phyloP scores from a whole-genome alignment of 2,113 vertebrate genomes.

The Megaceryle maxima region DNA sequence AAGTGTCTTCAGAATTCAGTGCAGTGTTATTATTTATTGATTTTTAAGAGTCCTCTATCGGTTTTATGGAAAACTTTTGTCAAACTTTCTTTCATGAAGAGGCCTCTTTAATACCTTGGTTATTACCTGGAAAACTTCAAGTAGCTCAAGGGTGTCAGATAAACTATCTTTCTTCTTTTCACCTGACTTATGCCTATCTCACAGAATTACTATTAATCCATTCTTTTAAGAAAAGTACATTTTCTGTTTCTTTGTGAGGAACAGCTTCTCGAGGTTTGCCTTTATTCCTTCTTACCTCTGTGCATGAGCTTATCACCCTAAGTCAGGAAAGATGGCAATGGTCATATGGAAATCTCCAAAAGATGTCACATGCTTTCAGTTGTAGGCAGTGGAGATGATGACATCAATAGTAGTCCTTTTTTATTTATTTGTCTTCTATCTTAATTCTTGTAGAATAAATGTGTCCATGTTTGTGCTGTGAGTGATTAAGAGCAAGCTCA shows the following conservation, averaged over 20 bases:
- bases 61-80: not conserved
- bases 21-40: not conserved
- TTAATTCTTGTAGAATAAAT: not conserved
- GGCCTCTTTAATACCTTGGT: not conserved
- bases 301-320: not conserved
- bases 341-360: not conserved
- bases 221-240: not conserved
- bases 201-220: not conserved
- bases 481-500: not conserved
- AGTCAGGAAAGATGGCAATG: not conserved
- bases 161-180: not conserved
- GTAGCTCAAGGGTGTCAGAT: not conserved
- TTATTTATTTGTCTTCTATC: not conserved
- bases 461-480: not conserved
- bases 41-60: not conserved
- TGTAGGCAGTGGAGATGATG: not conserved
- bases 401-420: too few species aligned
- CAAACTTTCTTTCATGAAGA: not conserved
- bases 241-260: not conserved
- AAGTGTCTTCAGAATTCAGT: not conserved
- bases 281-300: not conserved
- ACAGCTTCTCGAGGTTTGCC: not conserved
- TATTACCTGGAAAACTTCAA: not conserved
- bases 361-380: not conserved
- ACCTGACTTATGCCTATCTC: not conserved